Base-by-base conservation (phyloP, 2,888 invertebrate genomes). In the Esperia sulphurella region DNA sequence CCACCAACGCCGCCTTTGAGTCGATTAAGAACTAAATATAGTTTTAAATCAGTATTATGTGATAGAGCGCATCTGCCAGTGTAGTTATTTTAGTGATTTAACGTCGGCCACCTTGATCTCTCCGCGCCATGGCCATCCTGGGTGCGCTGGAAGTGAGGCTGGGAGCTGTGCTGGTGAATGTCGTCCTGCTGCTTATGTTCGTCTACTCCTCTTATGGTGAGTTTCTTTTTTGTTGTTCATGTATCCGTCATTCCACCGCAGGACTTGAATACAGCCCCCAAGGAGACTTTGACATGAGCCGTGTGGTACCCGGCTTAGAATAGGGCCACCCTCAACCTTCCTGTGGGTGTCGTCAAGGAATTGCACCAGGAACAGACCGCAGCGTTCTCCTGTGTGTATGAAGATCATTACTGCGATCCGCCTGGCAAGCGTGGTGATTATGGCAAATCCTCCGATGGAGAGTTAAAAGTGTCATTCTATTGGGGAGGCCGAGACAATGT, bases 181-280 rank as follows among this genome's bases (percentile, higher is more conserved):
- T 72, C 46, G 63, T 74, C 48, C 57, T 87, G 62, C 74, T 87
- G 65, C 65, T 87, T 37, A 68, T 73, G 48, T 48, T 83, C 46
- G 87, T 88, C 7, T 86, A 84, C 61, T 86, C 87, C 35, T 81
- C 87, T 56, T 79, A 87, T 56, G 88, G 88, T 88, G 14, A 83
- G 88, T 76, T 43, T 33, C 6, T n/a, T 37, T 37, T 10, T 40
- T 21, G 5, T n/a, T 40, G 3, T 8, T 12, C 14, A 30, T 8
- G n/a, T 30, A n/a, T n/a, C 37, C 8, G 4, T 10, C 13, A n/a
- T 2, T 12, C 38, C 13, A 13, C 13, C 3, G 8, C 13, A 4
- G 8, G 38, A 13, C 14, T 10, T 21, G 10, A n/a, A n/a, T n/a
- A n/a, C n/a, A n/a, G n/a, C 21, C 21, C 21, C 21, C 21, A 21